Conservation (phyloP, 2,888 invertebrate genomes). For the Brassicogethes aeneus region DNA sequence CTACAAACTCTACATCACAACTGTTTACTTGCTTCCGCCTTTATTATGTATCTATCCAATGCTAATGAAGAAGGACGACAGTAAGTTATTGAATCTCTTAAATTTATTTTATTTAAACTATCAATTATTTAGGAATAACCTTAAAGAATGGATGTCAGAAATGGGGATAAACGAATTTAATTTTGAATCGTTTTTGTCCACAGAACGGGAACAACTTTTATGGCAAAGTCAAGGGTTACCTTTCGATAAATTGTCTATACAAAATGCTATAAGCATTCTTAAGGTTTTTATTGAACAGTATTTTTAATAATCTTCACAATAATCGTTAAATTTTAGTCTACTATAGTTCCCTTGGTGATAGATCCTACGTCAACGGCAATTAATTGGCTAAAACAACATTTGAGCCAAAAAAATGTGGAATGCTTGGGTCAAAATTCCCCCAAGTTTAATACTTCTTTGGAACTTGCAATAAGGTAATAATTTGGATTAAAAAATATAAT, state of each 20-base stretch:
- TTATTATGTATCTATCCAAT: slow-evolving; percentile 59
- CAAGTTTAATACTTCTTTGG: slow-evolving; percentile 64
- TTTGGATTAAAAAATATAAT: too few species aligned
- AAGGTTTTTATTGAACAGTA: slow-evolving; percentile 44
- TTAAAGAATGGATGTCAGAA: slow-evolving; percentile 32
- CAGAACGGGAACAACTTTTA: slow-evolving; percentile 68
- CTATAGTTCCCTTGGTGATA: slow-evolving; percentile 68
- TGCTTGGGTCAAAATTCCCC: slow-evolving; percentile 68
- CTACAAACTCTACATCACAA: too few species aligned
- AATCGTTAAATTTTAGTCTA: slow-evolving; percentile 27
- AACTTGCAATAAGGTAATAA: slow-evolving; percentile 62
- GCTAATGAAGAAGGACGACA: slow-evolving; percentile 61
- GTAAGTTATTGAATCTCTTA: slow-evolving; percentile 30
- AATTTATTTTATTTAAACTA: slow-evolving; percentile 13
- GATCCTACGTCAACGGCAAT: slow-evolving; percentile 84
- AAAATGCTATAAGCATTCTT: slow-evolving; percentile 72
- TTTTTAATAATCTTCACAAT: neutral
- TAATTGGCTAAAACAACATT: slow-evolving; percentile 68
- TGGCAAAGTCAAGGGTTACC: slow-evolving; percentile 85
- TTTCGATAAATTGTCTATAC: slow-evolving; percentile 65
- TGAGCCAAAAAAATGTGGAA: slow-evolving; percentile 61
- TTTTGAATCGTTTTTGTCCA: slow-evolving; percentile 49
- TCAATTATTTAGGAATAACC: slow-evolving; percentile 32
- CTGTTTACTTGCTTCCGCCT: slow-evolving; percentile 67
- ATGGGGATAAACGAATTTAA: slow-evolving; percentile 40